Percentiles rank a stretch among this genome's conserved stretches.
phyloP scores from a whole-genome alignment of 1,140 invertebrate species.

The Sogatella furcifera region DNA sequence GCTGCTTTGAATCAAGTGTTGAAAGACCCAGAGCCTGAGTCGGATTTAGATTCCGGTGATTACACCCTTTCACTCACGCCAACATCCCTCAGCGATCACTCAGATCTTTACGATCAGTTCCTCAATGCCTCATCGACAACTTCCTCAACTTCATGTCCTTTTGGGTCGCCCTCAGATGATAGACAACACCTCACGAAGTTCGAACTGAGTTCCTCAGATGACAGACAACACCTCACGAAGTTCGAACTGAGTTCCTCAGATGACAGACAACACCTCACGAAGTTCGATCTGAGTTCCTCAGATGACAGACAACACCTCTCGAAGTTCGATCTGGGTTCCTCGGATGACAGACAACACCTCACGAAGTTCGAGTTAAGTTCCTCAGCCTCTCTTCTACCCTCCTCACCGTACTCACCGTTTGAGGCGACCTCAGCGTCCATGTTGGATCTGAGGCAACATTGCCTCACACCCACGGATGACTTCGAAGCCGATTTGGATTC shows the following conservation, averaged over 20 bases:
- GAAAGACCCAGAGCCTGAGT: slow-evolving; percentile 13
- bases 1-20: slow-evolving; percentile 43
- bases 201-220: too few species aligned
- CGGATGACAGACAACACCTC: neutral
- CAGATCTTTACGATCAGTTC: slow-evolving; percentile 13
- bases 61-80: slow-evolving; percentile 1
- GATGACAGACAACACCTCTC: neutral
- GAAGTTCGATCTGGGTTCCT: neutral
- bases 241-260: too few species aligned
- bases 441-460: neutral
- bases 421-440: neutral
- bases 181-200: neutral
- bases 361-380: neutral
- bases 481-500: neutral
- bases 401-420: neutral
- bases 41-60: slow-evolving; percentile 15
- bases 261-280: neutral
- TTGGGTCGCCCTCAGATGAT: neutral
- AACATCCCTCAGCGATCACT: slow-evolving; percentile 7
- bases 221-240: too few species aligned
- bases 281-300: too few species aligned
- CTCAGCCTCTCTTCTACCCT: neutral
- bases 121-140: neutral
- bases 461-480: neutral
- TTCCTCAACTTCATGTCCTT: neutral